These are phyloP conservation scores for Penaeus monodon DNA, from an alignment of 2,888 invertebrate genomes.

Conservation along the genomic window DNA sequence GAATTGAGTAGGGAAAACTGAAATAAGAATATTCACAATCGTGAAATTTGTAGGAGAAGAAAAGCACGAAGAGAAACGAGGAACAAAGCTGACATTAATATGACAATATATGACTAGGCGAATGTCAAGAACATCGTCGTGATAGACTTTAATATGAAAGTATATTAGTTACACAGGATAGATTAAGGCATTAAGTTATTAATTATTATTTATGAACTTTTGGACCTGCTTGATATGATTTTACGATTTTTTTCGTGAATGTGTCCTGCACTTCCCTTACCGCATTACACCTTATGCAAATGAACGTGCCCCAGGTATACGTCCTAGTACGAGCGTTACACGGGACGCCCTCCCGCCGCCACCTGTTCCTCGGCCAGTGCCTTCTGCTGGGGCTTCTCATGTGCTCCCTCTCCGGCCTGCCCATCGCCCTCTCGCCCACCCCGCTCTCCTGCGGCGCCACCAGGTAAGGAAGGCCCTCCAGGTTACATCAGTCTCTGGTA, in stretches of 20 bases:
- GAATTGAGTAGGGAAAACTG: background rate
- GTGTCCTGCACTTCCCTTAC: background rate
- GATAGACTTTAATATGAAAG: too few relatives aligned
- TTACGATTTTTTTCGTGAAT: too few relatives aligned
- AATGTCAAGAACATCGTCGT: too few relatives aligned
- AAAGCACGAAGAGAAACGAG: too few relatives aligned
- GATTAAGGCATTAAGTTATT: too few relatives aligned
- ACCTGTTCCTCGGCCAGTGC: slow-evolving; percentile 88
- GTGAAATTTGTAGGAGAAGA: too few relatives aligned
- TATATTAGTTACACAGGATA: too few relatives aligned
- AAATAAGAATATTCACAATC: too few relatives aligned
- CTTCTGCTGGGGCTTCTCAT: slow-evolving; percentile 85
- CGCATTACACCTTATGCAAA: background rate
- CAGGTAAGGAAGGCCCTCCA: slow-evolving; percentile 83
- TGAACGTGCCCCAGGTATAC: slow-evolving; percentile 72
- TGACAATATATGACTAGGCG: too few relatives aligned
- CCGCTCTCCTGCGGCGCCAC: slow-evolving; percentile 85
- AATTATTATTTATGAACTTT: too few relatives aligned
- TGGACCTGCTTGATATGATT: too few relatives aligned
- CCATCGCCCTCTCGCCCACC: slow-evolving; percentile 84
- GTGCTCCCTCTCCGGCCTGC: slow-evolving; percentile 83
- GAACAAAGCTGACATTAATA: too few relatives aligned
- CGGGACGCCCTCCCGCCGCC: slow-evolving; percentile 84
- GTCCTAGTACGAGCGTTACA: slow-evolving; percentile 83
- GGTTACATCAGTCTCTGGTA: background rate